phyloP scores from a whole-genome alignment of 2,797 vertebrate genomes.

The Enteromius trimaculatus region DNA sequence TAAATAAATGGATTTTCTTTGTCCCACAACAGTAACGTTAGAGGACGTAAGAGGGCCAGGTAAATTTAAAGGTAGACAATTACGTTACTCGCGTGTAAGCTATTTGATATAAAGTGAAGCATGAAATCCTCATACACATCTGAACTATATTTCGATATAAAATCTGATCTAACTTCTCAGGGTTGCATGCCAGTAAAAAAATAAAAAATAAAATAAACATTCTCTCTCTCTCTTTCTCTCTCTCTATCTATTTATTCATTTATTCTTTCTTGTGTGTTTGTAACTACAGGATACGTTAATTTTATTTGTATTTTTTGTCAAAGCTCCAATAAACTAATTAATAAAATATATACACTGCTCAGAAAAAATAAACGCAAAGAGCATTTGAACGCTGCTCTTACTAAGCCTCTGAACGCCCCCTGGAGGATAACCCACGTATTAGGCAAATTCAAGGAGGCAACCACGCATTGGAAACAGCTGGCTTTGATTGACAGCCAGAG shows the following conservation, averaged over 20 bases:
- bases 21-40: too few relatives aligned
- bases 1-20: not conserved
- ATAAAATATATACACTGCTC: not conserved
- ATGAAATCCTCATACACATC: not conserved
- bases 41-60: not conserved
- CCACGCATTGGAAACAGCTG: not conserved
- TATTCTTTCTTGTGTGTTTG: not conserved
- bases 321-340: not conserved
- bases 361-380: too few relatives aligned
- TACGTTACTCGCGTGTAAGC: not conserved
- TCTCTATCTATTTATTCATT: not conserved
- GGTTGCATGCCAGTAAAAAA: not conserved
- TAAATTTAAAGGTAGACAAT: not conserved
- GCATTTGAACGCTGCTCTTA: not conserved
- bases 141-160: not conserved
- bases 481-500: not conserved
- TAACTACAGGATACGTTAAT: not conserved
- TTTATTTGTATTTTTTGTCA: not conserved
- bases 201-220: not conserved
- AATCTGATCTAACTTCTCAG: not conserved
- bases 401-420: not conserved
- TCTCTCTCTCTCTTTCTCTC: too few relatives aligned
- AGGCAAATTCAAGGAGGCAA: not conserved
- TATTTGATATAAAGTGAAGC: not conserved
- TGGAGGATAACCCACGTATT: not conserved